Evolutionary conservation across 53 echinoderm and acorn worm species (phyloP), one percentile per base, ranked within the genome.

Genomic region (Paracentrotus lividus): DNA sequence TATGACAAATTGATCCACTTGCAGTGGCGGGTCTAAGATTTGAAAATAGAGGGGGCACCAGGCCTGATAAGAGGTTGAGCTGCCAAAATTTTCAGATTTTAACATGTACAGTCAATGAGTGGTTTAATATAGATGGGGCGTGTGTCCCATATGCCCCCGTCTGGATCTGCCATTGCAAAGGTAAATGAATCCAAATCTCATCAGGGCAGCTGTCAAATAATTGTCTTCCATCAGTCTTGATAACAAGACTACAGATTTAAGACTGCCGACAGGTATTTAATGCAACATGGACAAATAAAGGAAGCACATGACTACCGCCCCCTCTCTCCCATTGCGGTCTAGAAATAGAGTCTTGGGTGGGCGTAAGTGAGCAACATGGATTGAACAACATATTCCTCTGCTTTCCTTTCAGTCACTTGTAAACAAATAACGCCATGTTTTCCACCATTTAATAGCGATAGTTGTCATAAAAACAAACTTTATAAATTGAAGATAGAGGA

Each of bases 251-350:
- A 81, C 24, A 5, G 20, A n/a, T 81, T 27, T 81, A n/a, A n/a
- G n/a, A n/a, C n/a, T 14, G 45, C 81, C 81, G 26, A 81, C 45
- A 13, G 81, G 81, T 47, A 81, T n/a, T 23, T 26, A 18, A 45
- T 47, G 47, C 81, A 81, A 81, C 81, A 81, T 81, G 81, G 81
- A n/a, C 44, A 44, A 45, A 81, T 47, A 81, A 81, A 81, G 81
- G 47, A 47, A n/a, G 47, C 12, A 44, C 44, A 81, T 47, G n/a
- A n/a, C n/a, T n/a, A 81, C 44, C 81, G 81, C 81, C 81, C 81
- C 81, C 81, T 7, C 42, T 47, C 26, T 72, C 72, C 72, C 36
- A 13, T 47, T 45, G 81, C 81, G 13, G 44, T 81, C 49, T 26
- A 44, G 27, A 81, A 47, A 81, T 81, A 47, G 81, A 81, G 47